phyloP scores from a whole-genome alignment of 1,140 invertebrate genomes.

The Drosophila ohnishii region DNA sequence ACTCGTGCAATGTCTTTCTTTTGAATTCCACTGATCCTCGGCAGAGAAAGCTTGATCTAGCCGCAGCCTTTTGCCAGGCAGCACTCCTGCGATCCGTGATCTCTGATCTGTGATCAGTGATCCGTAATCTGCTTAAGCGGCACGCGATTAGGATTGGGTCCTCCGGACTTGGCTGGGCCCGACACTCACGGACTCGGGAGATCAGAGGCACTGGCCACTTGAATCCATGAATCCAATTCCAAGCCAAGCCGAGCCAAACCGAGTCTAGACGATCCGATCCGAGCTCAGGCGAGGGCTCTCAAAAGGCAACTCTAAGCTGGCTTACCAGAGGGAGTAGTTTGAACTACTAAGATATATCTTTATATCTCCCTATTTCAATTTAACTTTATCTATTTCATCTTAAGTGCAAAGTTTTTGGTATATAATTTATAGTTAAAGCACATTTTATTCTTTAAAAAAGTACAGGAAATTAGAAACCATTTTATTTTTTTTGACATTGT shows the following conservation, averaged over 20 bases:
- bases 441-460: too few relatives aligned
- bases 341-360: neutral
- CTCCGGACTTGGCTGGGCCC: constrained; percentile 22
- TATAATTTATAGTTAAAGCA: neutral
- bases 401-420: neutral
- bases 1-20: constrained; percentile 58
- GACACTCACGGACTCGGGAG: constrained; percentile 10
- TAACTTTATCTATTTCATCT: neutral
- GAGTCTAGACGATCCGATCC: constrained; percentile 10
- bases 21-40: constrained; percentile 52
- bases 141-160: constrained; percentile 59
- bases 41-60: constrained; percentile 64
- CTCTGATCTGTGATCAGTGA: constrained; percentile 8
- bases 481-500: too few relatives aligned
- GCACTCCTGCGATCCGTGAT: neutral
- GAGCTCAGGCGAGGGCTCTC: constrained; percentile 26
- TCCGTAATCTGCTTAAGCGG: constrained; percentile 70
- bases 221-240: constrained; percentile 57
- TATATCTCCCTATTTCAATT: neutral
- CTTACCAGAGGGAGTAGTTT: constrained; percentile 35
- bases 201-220: constrained; percentile 68
- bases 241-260: constrained; percentile 6
- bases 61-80: constrained; percentile 36
- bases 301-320: constrained; percentile 68
- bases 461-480: too few relatives aligned